Evolutionary conservation across 2,797 vertebrate genomes (phyloP).

Genomic region (Danio choprae): DNA sequence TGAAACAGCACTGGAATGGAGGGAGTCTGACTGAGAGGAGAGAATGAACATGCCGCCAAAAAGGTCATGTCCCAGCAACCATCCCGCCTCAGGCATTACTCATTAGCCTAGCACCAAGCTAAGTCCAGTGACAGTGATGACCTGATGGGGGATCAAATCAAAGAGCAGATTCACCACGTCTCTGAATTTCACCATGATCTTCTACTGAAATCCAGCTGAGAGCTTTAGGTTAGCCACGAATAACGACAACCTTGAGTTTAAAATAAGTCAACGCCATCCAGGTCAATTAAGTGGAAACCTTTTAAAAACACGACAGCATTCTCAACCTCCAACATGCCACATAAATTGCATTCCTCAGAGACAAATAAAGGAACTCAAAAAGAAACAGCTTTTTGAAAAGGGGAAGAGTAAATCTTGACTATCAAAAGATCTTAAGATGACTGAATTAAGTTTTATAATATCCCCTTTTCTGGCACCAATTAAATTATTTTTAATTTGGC

Average conservation of each 20-base stretch:
- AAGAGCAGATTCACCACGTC: slow-evolving; percentile 10
- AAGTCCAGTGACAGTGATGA: slow-evolving; percentile 14
- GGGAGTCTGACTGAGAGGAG: background rate
- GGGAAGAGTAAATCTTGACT: background rate
- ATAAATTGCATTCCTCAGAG: background rate
- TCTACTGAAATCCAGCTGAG: slow-evolving; percentile 6
- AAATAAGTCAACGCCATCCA: slow-evolving; percentile 27
- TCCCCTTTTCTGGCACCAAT: background rate
- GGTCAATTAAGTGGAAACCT: slow-evolving; percentile 23
- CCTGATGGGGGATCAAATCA: slow-evolving; percentile 30
- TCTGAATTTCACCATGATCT: slow-evolving; percentile 14
- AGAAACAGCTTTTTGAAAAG: background rate
- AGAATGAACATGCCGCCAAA: background rate
- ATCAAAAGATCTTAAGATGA: slow-evolving; percentile 9
- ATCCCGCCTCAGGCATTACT: slow-evolving; percentile 14
- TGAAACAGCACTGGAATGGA: slow-evolving; percentile 26
- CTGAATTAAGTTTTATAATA: slow-evolving; percentile 23
- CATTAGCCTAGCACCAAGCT: slow-evolving; percentile 28
- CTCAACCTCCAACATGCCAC: background rate
- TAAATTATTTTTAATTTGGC: slow-evolving; percentile 1
- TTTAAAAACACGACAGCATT: slow-evolving; percentile 18
- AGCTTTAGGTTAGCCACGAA: slow-evolving; percentile 11
- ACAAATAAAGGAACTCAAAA: background rate
- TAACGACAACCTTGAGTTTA: slow-evolving; percentile 35
- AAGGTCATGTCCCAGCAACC: slow-evolving; percentile 21